Base-by-base conservation (phyloP, 2,113 vertebrate species). In the Columba janthina region DNA sequence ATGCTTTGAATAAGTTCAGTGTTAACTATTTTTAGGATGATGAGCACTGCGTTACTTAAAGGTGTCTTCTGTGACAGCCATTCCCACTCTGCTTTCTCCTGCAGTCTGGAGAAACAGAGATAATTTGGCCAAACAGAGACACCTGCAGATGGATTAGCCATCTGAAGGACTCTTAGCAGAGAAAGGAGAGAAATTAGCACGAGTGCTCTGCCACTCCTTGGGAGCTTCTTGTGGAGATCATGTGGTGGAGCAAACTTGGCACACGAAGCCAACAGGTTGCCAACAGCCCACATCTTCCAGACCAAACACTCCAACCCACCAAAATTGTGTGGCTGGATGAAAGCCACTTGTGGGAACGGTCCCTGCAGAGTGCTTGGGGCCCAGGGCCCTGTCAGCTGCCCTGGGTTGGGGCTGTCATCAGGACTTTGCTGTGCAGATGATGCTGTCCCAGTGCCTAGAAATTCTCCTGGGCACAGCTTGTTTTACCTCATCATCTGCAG, bases 361-460 rank as follows among this genome's bases (percentile, higher is more conserved):
- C 17, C 22, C 15, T 60, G 58, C 32, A 11, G 5, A 20, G 24
- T 4, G 6, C 21, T 31, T 42, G 38, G 18, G 4, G 7, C 28
- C 12, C 54, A 29, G 12, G 21, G 2, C 14, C 10, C 58, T 48
- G 19, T 10, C 40, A 26, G 16, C 36, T 10, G 3, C 9, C 15
- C 65, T 42, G 26, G 5, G 8, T 38, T 42, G 32, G 10, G 13
- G 21, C 15, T 34, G 24, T 1, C 10, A 2, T 5, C 19, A 36
- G 31, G 29, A 15, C 28, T 31, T 70, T 2, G 1, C 29, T 4
- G 2, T 2, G 24, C 1, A 1, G 6, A 11, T 21, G 6, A 44
- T 46, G 18, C 18, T 22, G 32, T 20, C 31, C 44, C 40, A 64
- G 12, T 4, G 2, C 38, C n/a, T 36, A 34, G 34, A 26, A 75